Percentiles rank a stretch among this genome's conserved stretches.
These are phyloP conservation scores for Palaemon carinicauda DNA, from an alignment of 1,140 invertebrate species.

Conservation along the genomic window DNA sequence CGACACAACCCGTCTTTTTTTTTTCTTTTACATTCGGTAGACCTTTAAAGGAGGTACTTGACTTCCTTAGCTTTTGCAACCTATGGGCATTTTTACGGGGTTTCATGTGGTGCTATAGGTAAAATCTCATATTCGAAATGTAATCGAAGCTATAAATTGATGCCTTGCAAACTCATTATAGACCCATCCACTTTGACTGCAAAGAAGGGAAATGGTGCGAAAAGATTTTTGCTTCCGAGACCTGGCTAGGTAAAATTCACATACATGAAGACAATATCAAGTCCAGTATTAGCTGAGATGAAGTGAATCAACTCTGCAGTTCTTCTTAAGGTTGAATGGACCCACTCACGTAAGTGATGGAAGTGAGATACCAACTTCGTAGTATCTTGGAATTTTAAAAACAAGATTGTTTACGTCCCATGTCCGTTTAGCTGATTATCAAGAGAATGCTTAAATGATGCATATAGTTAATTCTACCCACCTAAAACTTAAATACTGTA, in stretches of 20 bases:
- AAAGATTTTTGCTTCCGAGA: too few species aligned
- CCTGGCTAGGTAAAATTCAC: not conserved
- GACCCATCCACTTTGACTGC: too few species aligned
- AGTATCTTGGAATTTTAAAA: not conserved
- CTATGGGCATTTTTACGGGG: too few species aligned
- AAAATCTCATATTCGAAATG: too few species aligned
- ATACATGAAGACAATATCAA: not conserved
- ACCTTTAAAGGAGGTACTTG: not conserved
- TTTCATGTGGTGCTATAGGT: too few species aligned
- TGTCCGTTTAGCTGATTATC: not conserved
- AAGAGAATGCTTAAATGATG: not conserved
- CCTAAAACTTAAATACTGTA: not conserved
- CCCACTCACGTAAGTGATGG: conserved; percentile 16
- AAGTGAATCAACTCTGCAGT: conserved; percentile 9
- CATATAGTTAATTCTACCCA: not conserved
- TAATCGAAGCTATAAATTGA: too few species aligned
- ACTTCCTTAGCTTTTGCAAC: not conserved
- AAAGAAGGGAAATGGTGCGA: too few species aligned
- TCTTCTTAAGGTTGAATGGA: conserved; percentile 17
- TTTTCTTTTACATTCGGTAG: not conserved
- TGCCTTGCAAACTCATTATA: too few species aligned
- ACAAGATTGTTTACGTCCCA: not conserved
- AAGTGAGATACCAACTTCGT: not conserved
- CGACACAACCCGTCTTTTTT: not conserved
- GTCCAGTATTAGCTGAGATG: not conserved